Percentiles rank a stretch among this genome's conserved stretches.
Conservation (phyloP, 2,113 vertebrate species). For the Eudyptes chrysolophus region DNA sequence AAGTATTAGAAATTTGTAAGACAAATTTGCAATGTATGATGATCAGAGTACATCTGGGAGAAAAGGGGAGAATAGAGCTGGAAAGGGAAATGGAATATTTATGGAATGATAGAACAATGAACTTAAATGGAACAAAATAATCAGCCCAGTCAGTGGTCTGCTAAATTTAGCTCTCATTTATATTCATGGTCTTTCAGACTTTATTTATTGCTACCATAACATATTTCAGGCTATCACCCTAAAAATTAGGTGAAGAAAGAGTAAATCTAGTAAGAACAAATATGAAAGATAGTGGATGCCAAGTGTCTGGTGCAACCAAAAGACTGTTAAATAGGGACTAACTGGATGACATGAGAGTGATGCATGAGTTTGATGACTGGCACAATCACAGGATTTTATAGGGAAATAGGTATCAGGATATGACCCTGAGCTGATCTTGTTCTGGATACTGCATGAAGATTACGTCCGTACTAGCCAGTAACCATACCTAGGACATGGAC, state of each 20-base stretch:
- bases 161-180: constrained; percentile 57
- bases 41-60: not conserved
- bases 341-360: fast-evolving
- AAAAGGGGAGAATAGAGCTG: not conserved
- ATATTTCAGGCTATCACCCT: not conserved
- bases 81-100: constrained; percentile 42
- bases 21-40: constrained; percentile 3
- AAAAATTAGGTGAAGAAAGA: not conserved
- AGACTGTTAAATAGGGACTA: not conserved
- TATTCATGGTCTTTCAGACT: not conserved
- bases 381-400: not conserved
- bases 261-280: not conserved
- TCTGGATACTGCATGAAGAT: not conserved
- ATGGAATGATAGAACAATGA: constrained; percentile 24
- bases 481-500: fast-evolving
- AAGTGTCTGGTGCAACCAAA: not conserved
- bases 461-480: fast-evolving
- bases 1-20: constrained; percentile 8
- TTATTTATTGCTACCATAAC: not conserved
- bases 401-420: not conserved
- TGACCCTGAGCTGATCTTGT: not conserved
- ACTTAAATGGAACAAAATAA: constrained; percentile 43
- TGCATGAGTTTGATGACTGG: not conserved
- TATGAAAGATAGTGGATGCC: not conserved
- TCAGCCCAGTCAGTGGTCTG: not conserved